Evolutionary conservation across 2,113 vertebrate species (phyloP).

Genomic region (Petaurus breviceps): DNA sequence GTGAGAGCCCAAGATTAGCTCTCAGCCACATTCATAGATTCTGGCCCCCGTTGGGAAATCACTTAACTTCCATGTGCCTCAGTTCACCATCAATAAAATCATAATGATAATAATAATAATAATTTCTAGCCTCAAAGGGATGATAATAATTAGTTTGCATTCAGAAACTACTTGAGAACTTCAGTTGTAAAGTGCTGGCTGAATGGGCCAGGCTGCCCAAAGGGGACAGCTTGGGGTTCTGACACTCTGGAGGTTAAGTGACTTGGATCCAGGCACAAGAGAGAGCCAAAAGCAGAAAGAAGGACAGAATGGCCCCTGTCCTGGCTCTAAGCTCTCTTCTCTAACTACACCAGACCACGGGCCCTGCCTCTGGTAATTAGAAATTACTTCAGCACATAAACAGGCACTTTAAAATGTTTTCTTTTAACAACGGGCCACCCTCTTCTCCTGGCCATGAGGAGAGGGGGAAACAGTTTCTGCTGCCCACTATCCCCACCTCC

Average conservation of each 20-base stretch:
- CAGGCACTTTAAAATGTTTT: constrained; percentile 78
- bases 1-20: constrained; percentile 54
- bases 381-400: constrained; percentile 79
- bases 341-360: constrained; percentile 67
- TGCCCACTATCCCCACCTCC: constrained; percentile 54
- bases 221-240: neutral
- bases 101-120: constrained; percentile 33
- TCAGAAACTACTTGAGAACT: constrained; percentile 38
- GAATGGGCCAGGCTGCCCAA: constrained; percentile 36
- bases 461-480: constrained; percentile 48
- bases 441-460: constrained; percentile 57
- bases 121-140: constrained; percentile 47
- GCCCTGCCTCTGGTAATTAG: constrained; percentile 74
- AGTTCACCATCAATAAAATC: constrained; percentile 25
- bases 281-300: constrained; percentile 22
- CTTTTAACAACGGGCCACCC: constrained; percentile 64
- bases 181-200: constrained; percentile 36
- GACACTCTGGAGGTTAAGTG: constrained; percentile 30
- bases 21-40: constrained; percentile 10
- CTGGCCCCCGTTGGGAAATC: constrained; percentile 19
- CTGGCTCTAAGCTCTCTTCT: constrained; percentile 34
- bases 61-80: constrained; percentile 7
- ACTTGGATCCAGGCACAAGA: neutral
- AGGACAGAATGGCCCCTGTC: constrained; percentile 74
- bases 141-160: constrained; percentile 60